Percentiles rank a stretch among this genome's conserved stretches.
Conservation (phyloP, 2,888 invertebrate genomes). For the Eubasilissa splendida region DNA sequence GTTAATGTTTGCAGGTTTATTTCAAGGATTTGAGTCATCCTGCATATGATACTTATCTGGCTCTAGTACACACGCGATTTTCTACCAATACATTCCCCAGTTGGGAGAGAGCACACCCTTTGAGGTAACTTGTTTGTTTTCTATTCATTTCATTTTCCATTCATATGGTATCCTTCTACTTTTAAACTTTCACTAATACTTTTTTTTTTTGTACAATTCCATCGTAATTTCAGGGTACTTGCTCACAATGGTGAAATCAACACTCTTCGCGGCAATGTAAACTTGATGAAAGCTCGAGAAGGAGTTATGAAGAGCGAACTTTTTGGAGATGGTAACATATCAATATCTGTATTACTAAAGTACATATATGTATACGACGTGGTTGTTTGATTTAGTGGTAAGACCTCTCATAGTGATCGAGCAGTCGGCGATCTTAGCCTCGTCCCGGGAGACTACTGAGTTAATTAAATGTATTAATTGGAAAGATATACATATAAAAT, state of each 20-base stretch:
- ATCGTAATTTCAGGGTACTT: conserved; percentile 76
- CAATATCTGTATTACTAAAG: not conserved
- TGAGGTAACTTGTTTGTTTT: conserved; percentile 80
- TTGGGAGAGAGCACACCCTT: conserved; percentile 99
- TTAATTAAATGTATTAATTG: no score
- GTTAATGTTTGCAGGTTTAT: conserved; percentile 75
- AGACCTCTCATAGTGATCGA: no score
- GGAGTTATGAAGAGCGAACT: conserved; percentile 94
- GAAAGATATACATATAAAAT: no score
- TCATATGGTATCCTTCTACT: not conserved
- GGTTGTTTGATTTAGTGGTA: no score
- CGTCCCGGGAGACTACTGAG: no score
- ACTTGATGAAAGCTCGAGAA: conserved; percentile 98
- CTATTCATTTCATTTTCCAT: not conserved
- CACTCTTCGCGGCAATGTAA: conserved; percentile 97
- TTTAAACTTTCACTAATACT: not conserved
- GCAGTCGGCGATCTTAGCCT: no score
- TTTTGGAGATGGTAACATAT: conserved; percentile 79
- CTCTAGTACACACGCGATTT: conserved; percentile 97
- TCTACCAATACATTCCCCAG: conserved; percentile 99
- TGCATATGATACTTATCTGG: conserved; percentile 93
- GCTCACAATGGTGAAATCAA: conserved; percentile 99
- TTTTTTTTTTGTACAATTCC: not conserved
- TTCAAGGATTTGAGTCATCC: conserved; percentile 81
- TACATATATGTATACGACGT: no score